A percentile compares a stretch with the other conserved stretches of the same genome.
Evolutionary conservation across 2,888 invertebrate genomes (phyloP).

Genomic region (Agonopterix arenella): DNA sequence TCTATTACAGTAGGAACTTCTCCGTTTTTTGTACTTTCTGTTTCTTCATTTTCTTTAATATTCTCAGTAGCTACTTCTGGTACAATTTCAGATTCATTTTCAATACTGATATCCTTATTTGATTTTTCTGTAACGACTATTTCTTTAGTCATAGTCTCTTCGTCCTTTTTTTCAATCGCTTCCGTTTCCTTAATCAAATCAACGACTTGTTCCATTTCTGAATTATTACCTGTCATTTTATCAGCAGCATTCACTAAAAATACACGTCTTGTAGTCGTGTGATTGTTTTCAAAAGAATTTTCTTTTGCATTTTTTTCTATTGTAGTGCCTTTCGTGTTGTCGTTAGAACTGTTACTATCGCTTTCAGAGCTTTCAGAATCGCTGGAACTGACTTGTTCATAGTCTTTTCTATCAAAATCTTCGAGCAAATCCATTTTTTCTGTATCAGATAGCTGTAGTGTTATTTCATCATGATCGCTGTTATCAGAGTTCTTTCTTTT

Average conservation of each 20-base stretch:
- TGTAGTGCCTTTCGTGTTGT: background rate
- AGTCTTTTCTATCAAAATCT: constrained; percentile 52
- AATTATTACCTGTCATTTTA: background rate
- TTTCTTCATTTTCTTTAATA: background rate
- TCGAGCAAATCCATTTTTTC: constrained; percentile 70
- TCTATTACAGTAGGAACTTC: constrained; percentile 3
- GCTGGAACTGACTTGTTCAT: constrained; percentile 37
- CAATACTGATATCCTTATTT: background rate
- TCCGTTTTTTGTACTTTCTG: background rate
- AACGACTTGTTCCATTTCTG: background rate
- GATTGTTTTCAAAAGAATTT: background rate
- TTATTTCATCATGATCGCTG: constrained; percentile 65
- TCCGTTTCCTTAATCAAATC: background rate
- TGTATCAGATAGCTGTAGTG: constrained; percentile 61
- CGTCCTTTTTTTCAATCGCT: background rate
- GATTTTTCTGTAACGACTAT: background rate
- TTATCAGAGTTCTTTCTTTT: constrained; percentile 36
- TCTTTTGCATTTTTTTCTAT: background rate
- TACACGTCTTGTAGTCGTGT: background rate
- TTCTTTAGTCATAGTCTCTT: background rate
- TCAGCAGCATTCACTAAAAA: no score
- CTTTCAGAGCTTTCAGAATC: constrained; percentile 28
- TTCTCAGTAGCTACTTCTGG: background rate
- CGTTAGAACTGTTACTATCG: constrained; percentile 24
- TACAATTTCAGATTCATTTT: background rate